Percentiles rank a stretch among this genome's conserved stretches.
These are phyloP conservation scores for Ichneumoninae sp. DNA, from an alignment of 2,888 invertebrate genomes.

Conservation along the genomic window DNA sequence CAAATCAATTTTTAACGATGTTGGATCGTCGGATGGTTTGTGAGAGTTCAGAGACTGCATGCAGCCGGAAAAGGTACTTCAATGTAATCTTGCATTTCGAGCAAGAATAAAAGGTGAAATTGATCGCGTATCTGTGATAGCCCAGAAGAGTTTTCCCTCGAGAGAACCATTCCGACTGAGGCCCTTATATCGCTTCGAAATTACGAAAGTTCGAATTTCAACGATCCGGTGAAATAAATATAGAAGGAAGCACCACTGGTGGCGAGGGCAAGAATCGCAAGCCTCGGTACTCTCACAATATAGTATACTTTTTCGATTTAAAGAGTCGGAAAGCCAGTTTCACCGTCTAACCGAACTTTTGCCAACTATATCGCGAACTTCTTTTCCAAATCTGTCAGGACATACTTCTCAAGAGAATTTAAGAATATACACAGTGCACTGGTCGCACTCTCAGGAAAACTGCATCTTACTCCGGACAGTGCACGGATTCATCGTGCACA, in stretches of 20 bases:
- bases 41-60: background rate
- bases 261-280: constrained; percentile 36
- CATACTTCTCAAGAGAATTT: constrained; percentile 63
- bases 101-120: constrained; percentile 10
- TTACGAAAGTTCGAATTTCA: constrained; percentile 66
- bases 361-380: constrained; percentile 54
- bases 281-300: constrained; percentile 7
- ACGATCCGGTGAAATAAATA: constrained; percentile 62
- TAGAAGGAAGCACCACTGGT: constrained; percentile 52
- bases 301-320: constrained; percentile 60
- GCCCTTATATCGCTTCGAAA: constrained; percentile 59
- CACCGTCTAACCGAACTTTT: constrained; percentile 52
- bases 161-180: constrained; percentile 45
- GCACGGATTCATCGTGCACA: constrained; percentile 35
- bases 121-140: constrained; percentile 19
- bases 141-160: constrained; percentile 25
- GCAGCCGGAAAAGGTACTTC: background rate
- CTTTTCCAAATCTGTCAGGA: constrained; percentile 52
- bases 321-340: constrained; percentile 55
- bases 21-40: background rate
- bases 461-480: constrained; percentile 37
- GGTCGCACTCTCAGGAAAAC: constrained; percentile 3
- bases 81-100: background rate
- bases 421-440: constrained; percentile 49
- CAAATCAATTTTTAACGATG: background rate